Evolutionary conservation across 2,797 vertebrate species (phyloP), one percentile per base, ranked within the genome.

Genomic region (Graptemys geographica): DNA sequence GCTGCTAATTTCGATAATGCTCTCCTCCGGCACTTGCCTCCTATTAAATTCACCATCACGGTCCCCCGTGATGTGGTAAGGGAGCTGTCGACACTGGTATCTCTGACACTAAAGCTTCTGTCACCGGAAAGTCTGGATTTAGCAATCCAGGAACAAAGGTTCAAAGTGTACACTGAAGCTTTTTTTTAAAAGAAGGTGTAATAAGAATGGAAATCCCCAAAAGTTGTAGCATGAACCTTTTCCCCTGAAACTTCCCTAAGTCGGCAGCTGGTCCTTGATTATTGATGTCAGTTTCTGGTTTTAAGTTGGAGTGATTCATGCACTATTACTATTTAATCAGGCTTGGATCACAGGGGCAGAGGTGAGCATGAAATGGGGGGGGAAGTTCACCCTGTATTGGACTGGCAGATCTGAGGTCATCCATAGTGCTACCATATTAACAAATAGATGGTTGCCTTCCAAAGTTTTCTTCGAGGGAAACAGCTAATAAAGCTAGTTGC

Each of bases 401-500:
- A 80, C 31, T 88, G 92, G 88, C 83, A 83, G 86, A 81, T 86
- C 95, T 94, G 92, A 95, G 97, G 97, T 97, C 94, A 95, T 91
- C 95, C 85, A 27, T 47, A 95, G 95, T 56, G 87, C 96, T 95
- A 27, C 62, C 78, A 88, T 95, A 72, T 98, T 97, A 97, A 97
- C 97, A 97, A 98, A 97, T 96, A 97, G n/a, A 83, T 95, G 87
- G 96, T 97, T 97, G 96, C 97, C 93, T 96, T 96, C 93, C 88
- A 96, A 97, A 97, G 94, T 90, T 97, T 90, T 97, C 96, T 97
- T 98, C 90, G 96, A 97, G 95, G 93, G 96, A 98, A 98, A 98
- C 97, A 98, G 97, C 96, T 97, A 98, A 97, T 98, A 98, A 98
- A 98, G 93, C 81, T 94, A 82, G 83, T 90, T 95, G 96, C 93